Percentiles rank a stretch among this genome's conserved stretches.
Conservation (phyloP, 2,888 invertebrate genomes). For the Pristionchus mayeri region DNA sequence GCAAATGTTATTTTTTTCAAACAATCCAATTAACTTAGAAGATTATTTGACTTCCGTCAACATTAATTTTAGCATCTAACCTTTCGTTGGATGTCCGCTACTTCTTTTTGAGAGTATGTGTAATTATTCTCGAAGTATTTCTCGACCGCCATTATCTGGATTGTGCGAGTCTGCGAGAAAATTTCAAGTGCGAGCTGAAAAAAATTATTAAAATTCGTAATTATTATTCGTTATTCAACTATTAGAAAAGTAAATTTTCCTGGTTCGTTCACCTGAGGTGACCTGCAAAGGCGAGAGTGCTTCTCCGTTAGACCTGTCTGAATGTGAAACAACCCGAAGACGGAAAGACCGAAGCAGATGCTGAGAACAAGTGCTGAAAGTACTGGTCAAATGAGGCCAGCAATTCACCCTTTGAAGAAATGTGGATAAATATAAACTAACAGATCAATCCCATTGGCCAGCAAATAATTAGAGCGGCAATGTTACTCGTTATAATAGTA, state of each 20-base stretch:
- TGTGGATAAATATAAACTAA: neutral
- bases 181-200: conserved; percentile 76
- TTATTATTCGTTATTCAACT: too few species aligned
- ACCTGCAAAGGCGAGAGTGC: too few species aligned
- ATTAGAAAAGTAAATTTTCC: too few species aligned
- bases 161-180: conserved; percentile 77
- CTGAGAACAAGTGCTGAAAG: neutral
- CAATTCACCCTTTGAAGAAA: too few species aligned
- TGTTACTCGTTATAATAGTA: neutral
- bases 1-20: too few species aligned
- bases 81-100: too few species aligned
- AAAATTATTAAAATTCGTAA: too few species aligned
- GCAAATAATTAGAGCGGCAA: neutral
- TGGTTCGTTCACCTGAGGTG: neutral
- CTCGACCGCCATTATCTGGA: conserved; percentile 77
- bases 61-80: neutral
- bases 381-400: too few species aligned
- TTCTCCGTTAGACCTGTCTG: neutral
- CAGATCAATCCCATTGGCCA: neutral
- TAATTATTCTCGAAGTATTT: conserved; percentile 74
- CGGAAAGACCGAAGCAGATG: neutral
- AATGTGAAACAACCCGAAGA: neutral
- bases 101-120: conserved; percentile 56
- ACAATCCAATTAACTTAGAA: too few species aligned
- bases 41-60: too few species aligned